These are phyloP conservation scores for Drosophila arizonae DNA, from an alignment of 1,140 invertebrate genomes.

Conservation along the genomic window DNA sequence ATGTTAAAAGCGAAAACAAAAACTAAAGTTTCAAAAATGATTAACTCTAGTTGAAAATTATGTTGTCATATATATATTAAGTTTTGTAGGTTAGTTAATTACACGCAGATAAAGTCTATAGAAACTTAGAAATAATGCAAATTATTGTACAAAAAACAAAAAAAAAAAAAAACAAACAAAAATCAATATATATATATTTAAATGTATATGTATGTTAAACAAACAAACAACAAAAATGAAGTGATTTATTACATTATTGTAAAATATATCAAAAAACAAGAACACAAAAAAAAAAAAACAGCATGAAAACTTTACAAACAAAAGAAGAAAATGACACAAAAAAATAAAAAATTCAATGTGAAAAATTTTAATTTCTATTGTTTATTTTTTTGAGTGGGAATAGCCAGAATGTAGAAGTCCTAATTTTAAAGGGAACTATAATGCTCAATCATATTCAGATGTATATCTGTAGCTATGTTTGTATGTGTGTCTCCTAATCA, in stretches of 20 bases:
- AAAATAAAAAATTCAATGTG: constrained; percentile 74
- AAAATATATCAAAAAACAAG: constrained; percentile 75
- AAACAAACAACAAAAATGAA: constrained; percentile 64
- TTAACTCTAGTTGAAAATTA: constrained; percentile 61
- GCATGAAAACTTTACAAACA: constrained; percentile 54
- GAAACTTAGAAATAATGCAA: constrained; percentile 64
- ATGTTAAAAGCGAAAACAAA: constrained; percentile 46
- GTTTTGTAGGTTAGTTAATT: constrained; percentile 58
- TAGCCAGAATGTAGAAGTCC: too few relatives aligned
- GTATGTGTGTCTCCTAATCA: too few relatives aligned
- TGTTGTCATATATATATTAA: constrained; percentile 77
- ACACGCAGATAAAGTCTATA: constrained; percentile 64
- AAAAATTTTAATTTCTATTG: constrained; percentile 45
- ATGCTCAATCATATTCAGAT: too few relatives aligned
- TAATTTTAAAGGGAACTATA: too few relatives aligned
- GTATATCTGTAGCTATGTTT: too few relatives aligned
- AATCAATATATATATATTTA: constrained; percentile 27
- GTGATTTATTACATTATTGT: constrained; percentile 79
- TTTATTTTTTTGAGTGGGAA: background rate
- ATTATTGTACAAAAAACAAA: constrained; percentile 69
- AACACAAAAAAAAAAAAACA: constrained; percentile 72
- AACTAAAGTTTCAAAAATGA: constrained; percentile 25
- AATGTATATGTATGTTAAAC: constrained; percentile 53
- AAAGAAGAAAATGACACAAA: constrained; percentile 67
- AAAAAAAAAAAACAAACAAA: too few relatives aligned